Percentiles rank a stretch among this genome's conserved stretches.
These are phyloP conservation scores for Drosophila arizonae DNA, from an alignment of 1,140 invertebrate genomes.

Conservation along the genomic window DNA sequence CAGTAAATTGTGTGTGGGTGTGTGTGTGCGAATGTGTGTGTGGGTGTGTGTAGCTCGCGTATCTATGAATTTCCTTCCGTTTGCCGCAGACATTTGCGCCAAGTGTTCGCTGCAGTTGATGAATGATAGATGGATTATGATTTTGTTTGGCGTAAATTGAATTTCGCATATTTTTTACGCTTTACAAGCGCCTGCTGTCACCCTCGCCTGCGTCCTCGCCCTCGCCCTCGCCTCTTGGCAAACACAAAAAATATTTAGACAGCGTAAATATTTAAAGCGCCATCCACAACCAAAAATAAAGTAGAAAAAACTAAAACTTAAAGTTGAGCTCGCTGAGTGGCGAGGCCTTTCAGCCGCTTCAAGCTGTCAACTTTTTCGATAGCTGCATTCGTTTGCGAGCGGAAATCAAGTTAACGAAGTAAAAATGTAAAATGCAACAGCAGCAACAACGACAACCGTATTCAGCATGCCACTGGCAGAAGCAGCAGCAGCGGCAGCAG, in stretches of 20 bases:
- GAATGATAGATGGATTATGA: conserved; percentile 83
- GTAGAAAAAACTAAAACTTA: conserved; percentile 41
- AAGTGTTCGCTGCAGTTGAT: conserved; percentile 69
- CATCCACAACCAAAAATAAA: not conserved
- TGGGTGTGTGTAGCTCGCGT: conserved; percentile 58
- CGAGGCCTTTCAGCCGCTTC: conserved; percentile 43
- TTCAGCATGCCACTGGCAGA: conserved; percentile 11
- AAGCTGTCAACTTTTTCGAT: conserved; percentile 67
- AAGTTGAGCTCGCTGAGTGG: conserved; percentile 26
- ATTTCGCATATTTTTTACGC: conserved; percentile 71
- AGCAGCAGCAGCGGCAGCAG: conserved; percentile 4
- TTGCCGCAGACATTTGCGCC: conserved; percentile 63
- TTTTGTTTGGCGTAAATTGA: conserved; percentile 82
- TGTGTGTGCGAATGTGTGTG: conserved; percentile 11
- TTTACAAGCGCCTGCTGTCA: conserved; percentile 23
- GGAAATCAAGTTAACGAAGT: conserved; percentile 81
- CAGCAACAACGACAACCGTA: conserved; percentile 29
- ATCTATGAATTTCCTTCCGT: conserved; percentile 80
- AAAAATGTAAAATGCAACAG: conserved; percentile 77
- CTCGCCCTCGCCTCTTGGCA: not conserved
- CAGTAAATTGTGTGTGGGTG: not conserved
- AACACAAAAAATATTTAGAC: conserved; percentile 37
- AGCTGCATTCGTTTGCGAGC: conserved; percentile 68
- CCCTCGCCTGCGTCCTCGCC: no score
- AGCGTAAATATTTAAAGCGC: conserved; percentile 53